phyloP scores from a whole-genome alignment of 2,888 invertebrate species.

The Timema cristinae region DNA sequence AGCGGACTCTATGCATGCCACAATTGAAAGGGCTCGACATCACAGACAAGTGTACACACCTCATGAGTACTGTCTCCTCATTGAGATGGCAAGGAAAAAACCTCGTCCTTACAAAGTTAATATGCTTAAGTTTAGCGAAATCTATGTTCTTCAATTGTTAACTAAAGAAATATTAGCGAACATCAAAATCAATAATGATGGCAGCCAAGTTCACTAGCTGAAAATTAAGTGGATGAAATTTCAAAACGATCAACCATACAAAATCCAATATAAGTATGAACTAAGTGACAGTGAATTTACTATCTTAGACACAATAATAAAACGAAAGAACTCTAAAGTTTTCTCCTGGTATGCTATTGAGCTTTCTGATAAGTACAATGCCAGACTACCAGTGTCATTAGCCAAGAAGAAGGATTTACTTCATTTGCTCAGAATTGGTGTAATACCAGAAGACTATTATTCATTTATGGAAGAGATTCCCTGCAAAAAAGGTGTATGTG shows the following conservation, averaged over 20 bases:
- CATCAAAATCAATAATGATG: conserved; percentile 1
- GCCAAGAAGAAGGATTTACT: too few species aligned
- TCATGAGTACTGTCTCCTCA: neutral
- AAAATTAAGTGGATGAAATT: neutral
- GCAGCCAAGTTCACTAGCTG: neutral
- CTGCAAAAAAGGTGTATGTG: too few species aligned
- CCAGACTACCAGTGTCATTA: neutral
- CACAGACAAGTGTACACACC: conserved; percentile 9
- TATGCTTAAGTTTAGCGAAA: neutral
- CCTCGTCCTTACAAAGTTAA: neutral
- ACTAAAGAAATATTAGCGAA: neutral
- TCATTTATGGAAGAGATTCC: too few species aligned
- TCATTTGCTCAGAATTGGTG: too few species aligned
- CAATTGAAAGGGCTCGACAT: neutral
- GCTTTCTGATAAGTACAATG: neutral
- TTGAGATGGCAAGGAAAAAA: conserved; percentile 6
- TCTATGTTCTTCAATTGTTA: neutral
- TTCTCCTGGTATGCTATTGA: neutral
- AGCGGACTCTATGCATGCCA: conserved; percentile 8
- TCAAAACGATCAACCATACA: neutral
- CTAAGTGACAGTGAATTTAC: neutral
- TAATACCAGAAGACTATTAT: too few species aligned
- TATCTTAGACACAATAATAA: neutral
- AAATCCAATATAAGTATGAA: neutral
- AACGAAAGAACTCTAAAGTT: neutral